Evolutionary conservation across 2,797 vertebrate species (phyloP).

Genomic region (Acestrorhynchus altus): DNA sequence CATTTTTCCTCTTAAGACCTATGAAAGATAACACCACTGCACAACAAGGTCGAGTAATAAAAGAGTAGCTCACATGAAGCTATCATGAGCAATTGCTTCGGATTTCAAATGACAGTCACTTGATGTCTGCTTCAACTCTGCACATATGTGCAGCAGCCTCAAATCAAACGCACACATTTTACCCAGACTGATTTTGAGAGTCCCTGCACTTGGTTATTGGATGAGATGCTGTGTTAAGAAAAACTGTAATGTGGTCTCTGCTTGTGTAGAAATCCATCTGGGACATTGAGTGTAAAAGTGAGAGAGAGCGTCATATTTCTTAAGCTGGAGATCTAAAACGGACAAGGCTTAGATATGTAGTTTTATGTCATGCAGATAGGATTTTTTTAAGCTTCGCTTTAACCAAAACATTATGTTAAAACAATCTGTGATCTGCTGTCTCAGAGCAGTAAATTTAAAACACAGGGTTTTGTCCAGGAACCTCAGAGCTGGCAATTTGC

Average conservation of each 20-base stretch:
- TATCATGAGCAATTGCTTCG: not conserved
- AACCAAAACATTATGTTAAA: slow-evolving; percentile 36
- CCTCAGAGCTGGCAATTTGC: slow-evolving; percentile 16
- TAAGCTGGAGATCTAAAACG: slow-evolving; percentile 39
- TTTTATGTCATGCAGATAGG: slow-evolving; percentile 41
- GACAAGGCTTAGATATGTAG: slow-evolving; percentile 44
- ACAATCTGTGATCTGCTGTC: slow-evolving; percentile 45
- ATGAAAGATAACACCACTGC: not conserved
- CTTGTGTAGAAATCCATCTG: slow-evolving; percentile 59
- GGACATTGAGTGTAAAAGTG: slow-evolving; percentile 20
- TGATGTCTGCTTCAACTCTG: slow-evolving; percentile 9
- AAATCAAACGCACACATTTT: not conserved
- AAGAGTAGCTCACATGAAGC: slow-evolving; percentile 7
- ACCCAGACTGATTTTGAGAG: slow-evolving; percentile 22
- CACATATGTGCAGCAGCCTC: not conserved
- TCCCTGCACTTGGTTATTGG: slow-evolving; percentile 67
- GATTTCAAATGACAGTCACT: slow-evolving; percentile 22
- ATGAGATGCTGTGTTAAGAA: slow-evolving; percentile 72
- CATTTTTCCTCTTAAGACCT: not conserved
- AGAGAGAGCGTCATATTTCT: slow-evolving; percentile 31
- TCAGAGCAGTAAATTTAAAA: slow-evolving; percentile 41
- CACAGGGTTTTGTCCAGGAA: slow-evolving; percentile 26
- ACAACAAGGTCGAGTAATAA: slow-evolving; percentile 23
- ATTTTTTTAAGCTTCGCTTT: slow-evolving; percentile 27
- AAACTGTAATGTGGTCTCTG: slow-evolving; percentile 70